Base-by-base conservation (phyloP, 2,113 vertebrate genomes). In the Trochalopteron elliotii region DNA sequence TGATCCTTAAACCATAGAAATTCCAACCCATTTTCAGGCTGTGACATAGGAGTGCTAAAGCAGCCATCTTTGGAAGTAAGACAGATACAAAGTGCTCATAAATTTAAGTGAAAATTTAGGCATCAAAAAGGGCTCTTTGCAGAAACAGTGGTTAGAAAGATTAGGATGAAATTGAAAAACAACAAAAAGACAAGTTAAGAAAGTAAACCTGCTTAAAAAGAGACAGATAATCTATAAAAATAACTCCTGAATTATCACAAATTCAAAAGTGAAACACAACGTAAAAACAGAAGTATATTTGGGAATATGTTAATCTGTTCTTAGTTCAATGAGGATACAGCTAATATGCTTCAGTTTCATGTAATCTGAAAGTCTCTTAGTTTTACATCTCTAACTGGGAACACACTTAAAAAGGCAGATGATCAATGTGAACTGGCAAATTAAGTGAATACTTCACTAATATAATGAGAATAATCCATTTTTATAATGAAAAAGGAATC, bases 381-480 rank as follows among this genome's bases (percentile, higher is more conserved):
- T 81, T 91, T 93, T 57, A 60, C 12, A 59, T 68, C 44, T 91
- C 22, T 81, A 92, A 78, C 22, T 56, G 20, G 11, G 35, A 89
- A 56, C 9, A 2, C 31, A 76, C 31, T 40, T 60, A 35, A 96
- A 92, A 92, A 92, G 57, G 78, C 33, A 90, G 70, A 82, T 68
- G 70, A 95, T 85, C 64, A 82, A 75, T 85, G 40, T 75, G 56
- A 94, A 82, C 79, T 91, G 65, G 56, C 59, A 95, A 94, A 96
- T 91, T 71, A 95, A 53, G 56, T 59, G 56, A 94, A 92, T 87
- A 57, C 16, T 87, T 95, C 93, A 96, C 94, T 96, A 96, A 96
- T 84, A 83, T 80, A 95, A 92, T 92, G 82, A 95, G 94, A 92
- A 94, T 87, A 96, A 95, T 93, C n/a, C 31, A 77, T 87, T 97